Evolutionary conservation across 1,140 invertebrate species (phyloP).

Genomic region (Copidosoma floridanum): DNA sequence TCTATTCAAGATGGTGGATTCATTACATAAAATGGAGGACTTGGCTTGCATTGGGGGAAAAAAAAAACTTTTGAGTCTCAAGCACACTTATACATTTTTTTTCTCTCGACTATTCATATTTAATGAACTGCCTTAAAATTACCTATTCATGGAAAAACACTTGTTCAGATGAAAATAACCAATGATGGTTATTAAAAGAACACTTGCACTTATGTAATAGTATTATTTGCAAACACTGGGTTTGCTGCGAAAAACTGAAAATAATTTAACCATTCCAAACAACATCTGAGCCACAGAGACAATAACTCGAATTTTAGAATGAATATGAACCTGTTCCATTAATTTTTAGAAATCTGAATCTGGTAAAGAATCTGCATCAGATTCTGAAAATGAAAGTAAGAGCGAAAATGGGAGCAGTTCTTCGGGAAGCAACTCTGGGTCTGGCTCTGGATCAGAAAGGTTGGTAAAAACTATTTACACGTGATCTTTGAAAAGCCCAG

Average conservation of each 20-base stretch:
- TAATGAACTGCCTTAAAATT: no score
- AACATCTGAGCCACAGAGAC: constrained; percentile 27
- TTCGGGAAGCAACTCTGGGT: constrained; percentile 59
- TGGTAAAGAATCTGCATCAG: constrained; percentile 65
- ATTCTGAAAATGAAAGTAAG: constrained; percentile 65
- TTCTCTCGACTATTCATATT: no score
- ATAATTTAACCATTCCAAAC: constrained; percentile 44
- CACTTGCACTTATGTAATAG: no score
- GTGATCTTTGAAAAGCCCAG: neutral
- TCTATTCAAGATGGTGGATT: constrained; percentile 37
- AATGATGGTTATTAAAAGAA: no score
- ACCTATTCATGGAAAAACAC: neutral
- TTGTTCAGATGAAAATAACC: neutral
- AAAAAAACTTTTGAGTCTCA: no score
- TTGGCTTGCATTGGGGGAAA: no score
- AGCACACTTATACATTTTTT: no score
- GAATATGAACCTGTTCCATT: constrained; percentile 26
- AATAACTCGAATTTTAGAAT: neutral
- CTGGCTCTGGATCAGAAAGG: constrained; percentile 64
- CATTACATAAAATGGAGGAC: constrained; percentile 38
- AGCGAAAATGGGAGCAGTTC: constrained; percentile 64
- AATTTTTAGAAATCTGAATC: constrained; percentile 62
- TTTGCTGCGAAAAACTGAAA: no score
- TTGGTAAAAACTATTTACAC: constrained; percentile 40
- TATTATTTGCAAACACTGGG: no score